Evolutionary conservation across 2,113 vertebrate genomes (phyloP), one percentile per base, ranked within the genome.

Genomic region (Butorides virescens): DNA sequence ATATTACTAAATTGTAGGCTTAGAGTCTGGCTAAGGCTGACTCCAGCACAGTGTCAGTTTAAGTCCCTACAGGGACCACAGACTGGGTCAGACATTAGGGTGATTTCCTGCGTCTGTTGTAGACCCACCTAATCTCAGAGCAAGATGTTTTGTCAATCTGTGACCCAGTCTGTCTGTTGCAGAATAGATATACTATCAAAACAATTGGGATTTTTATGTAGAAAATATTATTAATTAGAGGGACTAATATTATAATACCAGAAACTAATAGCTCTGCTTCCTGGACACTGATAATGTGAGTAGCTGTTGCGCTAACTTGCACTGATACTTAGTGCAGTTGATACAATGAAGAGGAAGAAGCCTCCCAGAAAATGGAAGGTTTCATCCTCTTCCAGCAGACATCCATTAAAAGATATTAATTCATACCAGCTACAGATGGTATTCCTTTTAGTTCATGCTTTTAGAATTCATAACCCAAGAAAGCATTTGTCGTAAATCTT

Each of bases 61-160:
- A 63, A 77, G 59, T 22, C 21, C 20, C 39, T 55, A 5, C 10
- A 37, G 20, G 32, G 13, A 59, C 46, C 13, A 25, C 5, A 22
- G 12, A 7, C 16, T 55, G 10, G 8, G 5, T 55, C n/a, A 55
- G 50, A 9, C 1, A 0, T 36, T 7, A 67, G 5, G 6, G 2
- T n/a, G 29, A 25, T 87, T 55, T 67, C 18, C 37, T 71, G 42
- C 11, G 7, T 34, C 72, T 77, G 37, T 36, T 74, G 34, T 15
- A 86, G 55, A 25, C 1, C 11, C 9, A 30, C 30, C 2, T 13
- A 17, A 78, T 21, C 10, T 42, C 13, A 1, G 20, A 58, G 23
- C 15, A 84, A 84, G n/a, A 34, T 34, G 5, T 42, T 83, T 74
- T 34, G 25, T n/a, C 56, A 72, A 62, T 12, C 27, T 72, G 23